These are phyloP conservation scores for Cyphomyrus discorhynchus DNA, from an alignment of 2,113 vertebrate genomes.

Conservation along the genomic window DNA sequence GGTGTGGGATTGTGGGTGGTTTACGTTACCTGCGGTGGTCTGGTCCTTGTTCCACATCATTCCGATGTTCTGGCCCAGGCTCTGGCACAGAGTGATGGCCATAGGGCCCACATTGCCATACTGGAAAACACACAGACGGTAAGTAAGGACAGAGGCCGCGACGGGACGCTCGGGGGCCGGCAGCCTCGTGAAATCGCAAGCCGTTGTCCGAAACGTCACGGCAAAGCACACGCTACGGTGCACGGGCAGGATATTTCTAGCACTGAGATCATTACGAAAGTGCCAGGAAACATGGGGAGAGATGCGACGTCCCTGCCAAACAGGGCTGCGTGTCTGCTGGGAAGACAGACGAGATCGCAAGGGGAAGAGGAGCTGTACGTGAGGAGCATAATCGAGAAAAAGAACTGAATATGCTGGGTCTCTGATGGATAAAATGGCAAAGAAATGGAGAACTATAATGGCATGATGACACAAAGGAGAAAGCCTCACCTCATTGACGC, in stretches of 20 bases:
- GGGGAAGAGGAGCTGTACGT: neutral
- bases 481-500: constrained; percentile 78
- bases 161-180: neutral
- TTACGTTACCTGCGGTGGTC: constrained; percentile 65
- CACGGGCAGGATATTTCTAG: neutral
- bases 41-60: constrained; percentile 93
- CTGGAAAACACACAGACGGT: constrained; percentile 45
- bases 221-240: neutral
- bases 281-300: neutral
- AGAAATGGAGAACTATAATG: neutral
- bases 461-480: neutral
- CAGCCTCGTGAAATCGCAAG: neutral
- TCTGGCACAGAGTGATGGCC: constrained; percentile 89
- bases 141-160: neutral
- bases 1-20: too few species aligned
- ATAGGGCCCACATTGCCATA: constrained; percentile 83
- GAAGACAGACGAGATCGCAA: neutral
- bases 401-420: neutral
- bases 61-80: constrained; percentile 89
- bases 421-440: neutral
- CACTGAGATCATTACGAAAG: neutral
- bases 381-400: neutral
- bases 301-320: neutral
- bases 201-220: neutral
- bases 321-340: neutral